Base-by-base conservation (phyloP, 92 coral and sea anemone genomes). In the Epizoanthus stellaris region DNA sequence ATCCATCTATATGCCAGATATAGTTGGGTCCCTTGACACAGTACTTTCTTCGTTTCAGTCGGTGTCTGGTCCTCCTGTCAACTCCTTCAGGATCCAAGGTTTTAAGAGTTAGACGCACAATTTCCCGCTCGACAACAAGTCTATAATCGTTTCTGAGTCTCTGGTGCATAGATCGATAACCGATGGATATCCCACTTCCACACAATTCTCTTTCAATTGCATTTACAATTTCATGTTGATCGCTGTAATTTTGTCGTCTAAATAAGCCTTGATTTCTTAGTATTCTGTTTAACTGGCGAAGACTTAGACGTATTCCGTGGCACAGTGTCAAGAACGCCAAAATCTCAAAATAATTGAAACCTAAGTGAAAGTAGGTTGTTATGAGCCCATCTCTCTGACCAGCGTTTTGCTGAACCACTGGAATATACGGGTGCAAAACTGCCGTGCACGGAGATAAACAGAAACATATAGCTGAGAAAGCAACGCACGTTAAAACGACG, bases 101-200 rank as follows among this genome's bases (percentile, higher is more conserved):
- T 85, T 75, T 71, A 68, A 86, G 69, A 42, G 66, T 68, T 36
- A 40, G 8, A 20, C 79, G 61, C 36, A 86, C 89, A 15, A 85
- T 86, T 76, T 86, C 85, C 67, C 89, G 47, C 49, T 80, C 77
- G 7, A 70, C 80, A 20, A 86, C 86, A 38, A 86, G 77, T 17
- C 89, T 72, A 86, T 80, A 42, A n/a, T 79, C 77, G 40, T 71
- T 36, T 42, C 85, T 23, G 45, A 86, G 30, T 59, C 77, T 57
- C 66, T 79, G 90, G 80, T 87, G 90, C 90, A 80, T 87, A 58
- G 53, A 60, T 39, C 86, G 77, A 43, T 87, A 87, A 17, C 90
- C 85, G 34, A 74, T 65, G 74, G 57, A 76, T 53, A 75, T 84
- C 30, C 91, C 91, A 54, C 80, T 88, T 64, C 88, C 77, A 77